A percentile compares a stretch with the other conserved stretches of the same genome.
These are phyloP conservation scores for Megathymus violae DNA, from an alignment of 1,140 invertebrate genomes.

Conservation along the genomic window DNA sequence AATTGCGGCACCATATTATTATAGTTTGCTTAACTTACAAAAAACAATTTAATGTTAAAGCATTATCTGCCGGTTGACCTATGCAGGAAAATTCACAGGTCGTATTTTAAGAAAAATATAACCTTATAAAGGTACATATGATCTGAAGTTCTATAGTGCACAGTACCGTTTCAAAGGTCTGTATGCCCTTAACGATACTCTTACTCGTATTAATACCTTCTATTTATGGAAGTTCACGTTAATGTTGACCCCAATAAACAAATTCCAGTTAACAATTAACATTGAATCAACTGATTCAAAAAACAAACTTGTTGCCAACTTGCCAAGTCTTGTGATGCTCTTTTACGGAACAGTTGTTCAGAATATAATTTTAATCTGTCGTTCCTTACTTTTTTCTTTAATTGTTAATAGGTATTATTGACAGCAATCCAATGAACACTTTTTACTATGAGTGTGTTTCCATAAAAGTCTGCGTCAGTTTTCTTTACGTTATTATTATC, in stretches of 20 bases:
- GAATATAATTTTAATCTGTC: constrained; percentile 64
- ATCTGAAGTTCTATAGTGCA: too few species aligned
- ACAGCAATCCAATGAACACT: constrained; percentile 39
- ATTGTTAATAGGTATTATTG: constrained; percentile 52
- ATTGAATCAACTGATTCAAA: constrained; percentile 51
- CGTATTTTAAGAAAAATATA: too few species aligned
- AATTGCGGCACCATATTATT: too few species aligned
- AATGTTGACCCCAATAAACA: constrained; percentile 60
- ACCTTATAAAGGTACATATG: too few species aligned
- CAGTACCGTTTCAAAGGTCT: too few species aligned
- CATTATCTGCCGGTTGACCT: too few species aligned
- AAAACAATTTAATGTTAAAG: too few species aligned
- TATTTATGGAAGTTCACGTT: too few species aligned
- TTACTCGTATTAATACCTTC: too few species aligned
- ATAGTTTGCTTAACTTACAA: too few species aligned
- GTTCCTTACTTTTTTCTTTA: constrained; percentile 43
- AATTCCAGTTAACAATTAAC: constrained; percentile 51
- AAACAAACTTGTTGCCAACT: constrained; percentile 63
- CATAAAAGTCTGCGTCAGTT: constrained; percentile 21
- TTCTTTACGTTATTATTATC: constrained; percentile 22
- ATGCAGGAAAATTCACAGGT: too few species aligned
- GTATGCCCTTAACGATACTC: too few species aligned
- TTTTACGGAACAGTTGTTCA: constrained; percentile 52
- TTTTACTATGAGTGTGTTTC: constrained; percentile 42
- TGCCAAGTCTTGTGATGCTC: constrained; percentile 53